Evolutionary conservation across 2,888 invertebrate species (phyloP), one percentile per base, ranked within the genome.

Genomic region (Diarsia rubi): DNA sequence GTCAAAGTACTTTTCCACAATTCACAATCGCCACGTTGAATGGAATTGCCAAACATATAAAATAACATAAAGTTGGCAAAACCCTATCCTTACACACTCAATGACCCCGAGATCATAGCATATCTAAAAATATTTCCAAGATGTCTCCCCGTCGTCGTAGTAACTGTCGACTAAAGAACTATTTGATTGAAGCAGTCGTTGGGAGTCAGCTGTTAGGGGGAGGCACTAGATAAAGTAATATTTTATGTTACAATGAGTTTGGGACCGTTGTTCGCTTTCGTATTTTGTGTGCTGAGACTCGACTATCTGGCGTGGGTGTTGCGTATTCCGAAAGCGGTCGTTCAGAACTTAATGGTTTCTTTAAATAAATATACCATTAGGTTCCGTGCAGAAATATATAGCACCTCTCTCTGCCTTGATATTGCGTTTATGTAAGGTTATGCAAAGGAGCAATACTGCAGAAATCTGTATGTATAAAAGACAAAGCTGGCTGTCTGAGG

Each of bases 111-210:
- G 74, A 63, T 60, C 49, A 59, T 52, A 66, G 49, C 24, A 49
- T n/a, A 65, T 64, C 72, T 75, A 71, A 83, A 83, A 73, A 83
- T 83, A 77, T 63, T 68, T 73, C 21, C 45, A n/a, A 45, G 67
- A 42, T 76, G n/a, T 54, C 54, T 19, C 21, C 14, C 27, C 11
- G 37, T 47, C 11, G 37, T 47, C 65, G 21, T 64, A 49, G 47
- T 78, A 54, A 60, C 73, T 63, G 69, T 70, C 24, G 59, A 12
- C 69, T 60, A 79, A 66, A 52, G 60, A 49, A 83, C 54, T 74
- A 44, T 81, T 79, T 81, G 79, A 83, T 79, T 60, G 59, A 79
- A 68, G 49, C 31, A 60, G 59, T 47, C 47, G 44, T 57, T 42
- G 54, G 66, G 77, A 69, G 59, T 44, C 78, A 78, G 64, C 62